Evolutionary conservation across 2,113 vertebrate species (phyloP).

Genomic region (Todiramphus chloris): DNA sequence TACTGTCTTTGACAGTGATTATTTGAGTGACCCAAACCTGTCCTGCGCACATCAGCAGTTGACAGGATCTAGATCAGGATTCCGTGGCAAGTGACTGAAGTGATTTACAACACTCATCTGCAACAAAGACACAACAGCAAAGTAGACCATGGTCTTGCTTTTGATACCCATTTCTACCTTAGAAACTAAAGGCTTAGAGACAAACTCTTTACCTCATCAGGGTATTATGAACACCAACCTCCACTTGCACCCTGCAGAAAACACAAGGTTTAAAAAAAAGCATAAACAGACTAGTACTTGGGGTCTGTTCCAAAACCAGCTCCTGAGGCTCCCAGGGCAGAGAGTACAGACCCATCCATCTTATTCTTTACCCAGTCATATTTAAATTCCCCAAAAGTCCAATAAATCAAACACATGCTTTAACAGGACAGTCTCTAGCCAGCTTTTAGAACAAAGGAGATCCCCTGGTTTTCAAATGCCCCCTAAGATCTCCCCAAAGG

Average conservation of each 20-base stretch:
- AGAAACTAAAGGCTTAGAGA: neutral
- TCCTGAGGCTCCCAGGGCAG: neutral
- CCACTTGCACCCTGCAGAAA: accelerated
- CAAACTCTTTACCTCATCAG: neutral
- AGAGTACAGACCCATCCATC: neutral
- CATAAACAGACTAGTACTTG: neutral
- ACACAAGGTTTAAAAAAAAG: neutral
- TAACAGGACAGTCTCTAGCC: neutral
- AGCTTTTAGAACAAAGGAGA: neutral
- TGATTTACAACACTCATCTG: neutral
- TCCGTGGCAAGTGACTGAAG: neutral
- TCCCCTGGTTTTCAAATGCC: neutral
- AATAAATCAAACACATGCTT: neutral
- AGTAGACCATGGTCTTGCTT: neutral
- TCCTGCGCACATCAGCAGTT: neutral
- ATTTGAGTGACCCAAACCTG: neutral
- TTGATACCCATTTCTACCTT: neutral
- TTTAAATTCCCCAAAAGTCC: neutral
- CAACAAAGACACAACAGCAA: neutral
- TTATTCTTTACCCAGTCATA: neutral
- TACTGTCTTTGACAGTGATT: neutral
- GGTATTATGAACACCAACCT: neutral
- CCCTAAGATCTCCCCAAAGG: neutral
- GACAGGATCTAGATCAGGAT: neutral
- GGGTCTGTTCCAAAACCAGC: accelerated